Evolutionary conservation across 2,113 vertebrate genomes (phyloP), one percentile per base, ranked within the genome.

Genomic region (Penelope pileata): DNA sequence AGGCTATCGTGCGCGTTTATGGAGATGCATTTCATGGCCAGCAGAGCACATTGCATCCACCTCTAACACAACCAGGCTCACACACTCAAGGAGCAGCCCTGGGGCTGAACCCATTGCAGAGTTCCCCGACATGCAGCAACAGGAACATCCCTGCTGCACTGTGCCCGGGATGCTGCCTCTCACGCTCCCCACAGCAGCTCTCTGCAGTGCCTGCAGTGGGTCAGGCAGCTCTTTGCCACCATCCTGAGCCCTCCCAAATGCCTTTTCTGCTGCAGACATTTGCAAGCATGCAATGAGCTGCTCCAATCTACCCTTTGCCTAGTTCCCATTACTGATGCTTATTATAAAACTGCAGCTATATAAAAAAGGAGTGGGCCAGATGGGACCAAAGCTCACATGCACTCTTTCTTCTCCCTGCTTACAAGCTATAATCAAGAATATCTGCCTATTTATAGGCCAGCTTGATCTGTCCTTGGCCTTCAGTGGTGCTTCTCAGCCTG

Each of bases 1-100:
- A 51, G 50, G 51, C 34, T 53, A 34, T 6, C 3, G 0, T 36
- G 70, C 22, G 0, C 0, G 0, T 53, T 74, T 86, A 79, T 90
- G 59, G 38, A 69, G 48, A 23, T 36, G 64, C 53, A 83, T 79
- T 83, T 73, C 24, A 3, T 34, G 58, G 70, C 22, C 34, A 38
- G 45, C 40, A 76, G 48, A 51, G 32, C 12, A 42, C 26, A 50
- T 29, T 26, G 32, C 68, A 32, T 73, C 88, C 67, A 13, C 27
- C 32, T 60, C 53, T 51, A n/a, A 29, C n/a, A 72, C 24, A 16
- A 1, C 30, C 22, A 4, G 30, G 50, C 34, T 81, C 69, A 82
- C 45, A 75, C 74, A 48, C 7, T 23, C 5, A 21, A 82, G 66
- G 45, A 74, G 23, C 23, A 74, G 40, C 40, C 54, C 69, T 69